Conservation (phyloP, 2,797 vertebrate genomes). For the Philypnodon macrostomus region DNA sequence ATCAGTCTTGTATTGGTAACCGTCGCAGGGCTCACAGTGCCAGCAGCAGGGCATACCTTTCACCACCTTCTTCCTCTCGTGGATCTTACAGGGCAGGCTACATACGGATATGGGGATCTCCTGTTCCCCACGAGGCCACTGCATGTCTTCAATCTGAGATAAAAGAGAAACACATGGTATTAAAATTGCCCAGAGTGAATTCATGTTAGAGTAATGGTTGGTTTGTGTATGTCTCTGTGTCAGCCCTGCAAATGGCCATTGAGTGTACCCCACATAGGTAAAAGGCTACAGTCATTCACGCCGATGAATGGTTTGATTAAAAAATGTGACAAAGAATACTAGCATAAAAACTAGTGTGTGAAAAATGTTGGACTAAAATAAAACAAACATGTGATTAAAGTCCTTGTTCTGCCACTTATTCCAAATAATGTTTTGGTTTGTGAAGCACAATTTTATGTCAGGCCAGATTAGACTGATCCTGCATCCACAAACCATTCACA, state of each 20-base stretch:
- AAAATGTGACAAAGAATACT: too few relatives aligned
- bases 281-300: too few relatives aligned
- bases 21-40: conserved; percentile 92
- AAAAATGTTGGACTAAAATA: too few relatives aligned
- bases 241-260: too few relatives aligned
- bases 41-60: conserved; percentile 94
- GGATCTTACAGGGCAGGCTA: conserved; percentile 85
- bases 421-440: background rate
- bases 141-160: conserved; percentile 89
- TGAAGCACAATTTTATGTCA: background rate
- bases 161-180: conserved; percentile 23
- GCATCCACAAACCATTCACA: background rate
- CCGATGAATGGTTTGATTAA: too few relatives aligned
- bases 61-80: conserved; percentile 92
- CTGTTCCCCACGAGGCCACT: conserved; percentile 84
- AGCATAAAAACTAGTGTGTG: too few relatives aligned
- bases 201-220: too few relatives aligned
- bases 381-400: background rate
- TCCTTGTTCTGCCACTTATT: too few relatives aligned
- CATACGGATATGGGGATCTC: conserved; percentile 87
- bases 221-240: too few relatives aligned
- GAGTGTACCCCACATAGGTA: too few relatives aligned
- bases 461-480: background rate
- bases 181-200: too few relatives aligned
- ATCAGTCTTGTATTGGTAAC: conserved; percentile 90